Evolutionary conservation across 1,140 invertebrate genomes (phyloP).

Genomic region (Orchestia grillus): DNA sequence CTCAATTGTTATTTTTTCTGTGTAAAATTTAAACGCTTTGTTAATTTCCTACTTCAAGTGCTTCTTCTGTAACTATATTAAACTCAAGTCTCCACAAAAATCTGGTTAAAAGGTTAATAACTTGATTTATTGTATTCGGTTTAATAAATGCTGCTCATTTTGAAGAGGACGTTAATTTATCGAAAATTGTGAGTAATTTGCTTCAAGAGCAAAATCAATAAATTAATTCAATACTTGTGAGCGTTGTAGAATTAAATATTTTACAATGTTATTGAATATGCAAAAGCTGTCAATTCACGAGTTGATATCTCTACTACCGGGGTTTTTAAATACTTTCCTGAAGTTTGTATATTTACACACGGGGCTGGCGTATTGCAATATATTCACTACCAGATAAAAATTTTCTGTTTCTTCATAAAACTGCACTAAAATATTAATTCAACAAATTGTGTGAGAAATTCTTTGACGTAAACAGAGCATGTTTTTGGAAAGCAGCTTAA

Average conservation of each 20-base stretch:
- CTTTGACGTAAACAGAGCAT: no score
- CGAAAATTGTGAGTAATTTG: neutral
- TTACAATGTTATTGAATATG: neutral
- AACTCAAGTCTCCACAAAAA: neutral
- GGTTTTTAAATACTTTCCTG: no score
- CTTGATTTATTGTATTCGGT: neutral
- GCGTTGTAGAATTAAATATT: neutral
- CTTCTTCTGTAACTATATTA: neutral
- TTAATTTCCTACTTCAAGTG: neutral
- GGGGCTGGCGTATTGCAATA: no score
- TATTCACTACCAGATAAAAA: no score
- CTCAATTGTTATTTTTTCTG: neutral
- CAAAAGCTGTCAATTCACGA: no score
- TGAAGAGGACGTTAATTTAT: neutral
- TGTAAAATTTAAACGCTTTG: neutral
- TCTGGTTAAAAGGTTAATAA: neutral
- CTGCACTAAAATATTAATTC: no score
- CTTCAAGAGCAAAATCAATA: neutral
- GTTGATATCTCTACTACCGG: no score
- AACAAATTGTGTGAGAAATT: no score
- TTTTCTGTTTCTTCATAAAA: no score
- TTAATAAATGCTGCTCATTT: neutral
- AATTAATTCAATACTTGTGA: neutral
- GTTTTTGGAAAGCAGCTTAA: no score
- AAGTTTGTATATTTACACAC: no score